Conservation (phyloP, 2,113 vertebrate species). For the Spermophilus dauricus region DNA sequence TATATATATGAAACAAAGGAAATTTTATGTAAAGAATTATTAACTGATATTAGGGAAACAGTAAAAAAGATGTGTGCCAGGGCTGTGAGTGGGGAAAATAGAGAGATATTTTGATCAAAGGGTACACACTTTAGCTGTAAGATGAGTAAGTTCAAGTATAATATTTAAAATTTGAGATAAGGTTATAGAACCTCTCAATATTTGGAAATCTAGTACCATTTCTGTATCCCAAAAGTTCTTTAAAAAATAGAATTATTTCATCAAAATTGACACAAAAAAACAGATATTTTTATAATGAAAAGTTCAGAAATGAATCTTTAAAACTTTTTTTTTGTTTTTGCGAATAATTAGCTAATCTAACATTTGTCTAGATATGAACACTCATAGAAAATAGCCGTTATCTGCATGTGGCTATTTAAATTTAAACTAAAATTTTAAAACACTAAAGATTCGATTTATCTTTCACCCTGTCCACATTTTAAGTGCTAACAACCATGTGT, state of each 20-base stretch:
- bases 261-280: background rate
- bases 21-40: background rate
- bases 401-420: background rate
- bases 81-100: background rate
- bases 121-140: background rate
- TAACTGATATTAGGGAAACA: background rate
- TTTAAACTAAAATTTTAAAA: conserved; percentile 44
- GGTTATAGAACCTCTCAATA: background rate
- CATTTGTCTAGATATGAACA: background rate
- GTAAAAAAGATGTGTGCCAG: background rate
- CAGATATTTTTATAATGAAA: background rate
- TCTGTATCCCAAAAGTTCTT: background rate
- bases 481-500: background rate
- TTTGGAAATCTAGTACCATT: background rate
- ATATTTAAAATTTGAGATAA: conserved; percentile 25
- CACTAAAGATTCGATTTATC: background rate
- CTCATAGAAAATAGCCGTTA: background rate
- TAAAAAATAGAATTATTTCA: conserved; percentile 36
- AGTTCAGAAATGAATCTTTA: background rate
- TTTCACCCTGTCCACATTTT: background rate
- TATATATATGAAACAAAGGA: background rate
- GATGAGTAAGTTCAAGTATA: background rate
- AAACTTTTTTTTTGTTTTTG: background rate
- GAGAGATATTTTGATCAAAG: background rate
- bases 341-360: background rate